A percentile compares a stretch with the other conserved stretches of the same genome.
phyloP scores from a whole-genome alignment of 2,888 invertebrate species.

The Axea sp. region DNA sequence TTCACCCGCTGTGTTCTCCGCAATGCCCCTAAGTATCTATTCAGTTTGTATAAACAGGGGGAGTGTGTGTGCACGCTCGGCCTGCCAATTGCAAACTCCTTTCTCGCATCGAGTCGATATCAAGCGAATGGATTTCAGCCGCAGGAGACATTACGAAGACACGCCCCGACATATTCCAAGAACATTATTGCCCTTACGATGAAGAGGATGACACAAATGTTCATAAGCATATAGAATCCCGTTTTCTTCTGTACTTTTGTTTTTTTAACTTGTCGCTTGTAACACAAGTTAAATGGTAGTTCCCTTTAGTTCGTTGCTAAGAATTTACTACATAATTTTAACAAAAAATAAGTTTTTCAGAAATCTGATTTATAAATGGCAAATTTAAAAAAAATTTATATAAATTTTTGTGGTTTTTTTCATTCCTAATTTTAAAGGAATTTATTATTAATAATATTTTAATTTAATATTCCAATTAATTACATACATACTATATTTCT shows the following conservation, averaged over 20 bases:
- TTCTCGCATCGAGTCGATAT: slow-evolving; percentile 35
- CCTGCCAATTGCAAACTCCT: slow-evolving; percentile 35
- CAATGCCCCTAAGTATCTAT: slow-evolving; percentile 27
- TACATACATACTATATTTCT: no score
- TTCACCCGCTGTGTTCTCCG: slow-evolving; percentile 18
- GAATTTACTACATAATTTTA: no score
- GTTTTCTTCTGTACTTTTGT: slow-evolving; percentile 1
- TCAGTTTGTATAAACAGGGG: slow-evolving; percentile 38
- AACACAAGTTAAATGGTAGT: background rate
- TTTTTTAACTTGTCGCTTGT: slow-evolving; percentile 1
- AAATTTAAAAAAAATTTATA: no score
- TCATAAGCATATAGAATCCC: slow-evolving; percentile 6
- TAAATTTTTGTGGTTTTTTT: no score
- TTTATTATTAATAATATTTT: no score
- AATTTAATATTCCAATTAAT: no score
- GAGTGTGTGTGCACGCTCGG: slow-evolving; percentile 1
- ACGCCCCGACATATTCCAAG: slow-evolving; percentile 16
- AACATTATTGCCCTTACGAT: slow-evolving; percentile 17
- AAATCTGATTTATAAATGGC: no score
- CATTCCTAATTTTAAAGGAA: no score
- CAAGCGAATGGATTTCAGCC: slow-evolving; percentile 25
- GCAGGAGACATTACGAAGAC: slow-evolving; percentile 16
- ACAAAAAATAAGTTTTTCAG: no score
- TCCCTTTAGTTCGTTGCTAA: background rate
- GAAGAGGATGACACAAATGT: slow-evolving; percentile 14